These are phyloP conservation scores for Azorinus chamasolen DNA, from an alignment of 2,888 invertebrate genomes.

Conservation along the genomic window DNA sequence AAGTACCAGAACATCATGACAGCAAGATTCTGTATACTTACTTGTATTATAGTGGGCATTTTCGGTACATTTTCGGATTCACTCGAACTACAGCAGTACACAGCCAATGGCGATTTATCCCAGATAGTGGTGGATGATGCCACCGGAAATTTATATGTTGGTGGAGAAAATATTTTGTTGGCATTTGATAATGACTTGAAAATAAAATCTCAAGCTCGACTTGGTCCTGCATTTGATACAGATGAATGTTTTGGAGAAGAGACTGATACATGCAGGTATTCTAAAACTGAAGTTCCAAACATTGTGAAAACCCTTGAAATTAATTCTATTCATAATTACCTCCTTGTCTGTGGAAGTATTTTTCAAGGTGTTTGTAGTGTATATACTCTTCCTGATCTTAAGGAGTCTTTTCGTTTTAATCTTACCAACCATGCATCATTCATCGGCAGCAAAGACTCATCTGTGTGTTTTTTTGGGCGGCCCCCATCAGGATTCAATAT, in stretches of 20 bases:
- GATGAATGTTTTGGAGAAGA: slow-evolving; percentile 39
- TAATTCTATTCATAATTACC: slow-evolving; percentile 41
- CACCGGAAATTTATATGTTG: slow-evolving; percentile 36
- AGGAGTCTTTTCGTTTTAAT: slow-evolving; percentile 23
- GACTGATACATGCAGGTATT: slow-evolving; percentile 17
- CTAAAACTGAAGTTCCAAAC: slow-evolving; percentile 19
- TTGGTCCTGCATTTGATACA: slow-evolving; percentile 44
- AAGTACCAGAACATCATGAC: no score
- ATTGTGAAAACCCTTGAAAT: slow-evolving; percentile 43
- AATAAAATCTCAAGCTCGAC: not conserved
- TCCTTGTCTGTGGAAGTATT: slow-evolving; percentile 55
- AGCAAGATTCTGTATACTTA: no score
- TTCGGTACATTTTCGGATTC: no score
- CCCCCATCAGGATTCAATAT: slow-evolving; percentile 31
- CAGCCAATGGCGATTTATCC: slow-evolving; percentile 18
- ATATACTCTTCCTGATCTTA: slow-evolving; percentile 40
- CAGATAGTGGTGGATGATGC: slow-evolving; percentile 30
- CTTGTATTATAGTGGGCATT: no score
- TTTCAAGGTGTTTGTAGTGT: slow-evolving; percentile 53
- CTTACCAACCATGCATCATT: slow-evolving; percentile 48
- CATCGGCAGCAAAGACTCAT: slow-evolving; percentile 53
- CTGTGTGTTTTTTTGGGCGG: slow-evolving; percentile 49
- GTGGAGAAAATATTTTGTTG: slow-evolving; percentile 45
- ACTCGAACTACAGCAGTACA: slow-evolving; percentile 11
- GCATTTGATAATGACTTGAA: slow-evolving; percentile 43